Evolutionary conservation across 2,888 invertebrate genomes (phyloP), one percentile per base, ranked within the genome.

Genomic region (Idaea biselata): DNA sequence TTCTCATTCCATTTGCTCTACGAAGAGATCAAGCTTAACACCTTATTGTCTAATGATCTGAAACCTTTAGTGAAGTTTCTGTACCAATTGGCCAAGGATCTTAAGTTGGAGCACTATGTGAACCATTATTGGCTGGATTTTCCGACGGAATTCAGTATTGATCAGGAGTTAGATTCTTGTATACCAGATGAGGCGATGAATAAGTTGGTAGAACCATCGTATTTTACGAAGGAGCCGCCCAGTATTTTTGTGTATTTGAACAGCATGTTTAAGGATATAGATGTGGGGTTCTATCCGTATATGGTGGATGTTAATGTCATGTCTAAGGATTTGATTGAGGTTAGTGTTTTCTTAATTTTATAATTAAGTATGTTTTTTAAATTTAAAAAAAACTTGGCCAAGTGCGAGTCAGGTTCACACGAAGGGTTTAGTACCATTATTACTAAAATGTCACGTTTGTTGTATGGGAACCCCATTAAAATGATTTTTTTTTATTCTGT

Each of bases 71-170:
- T 95, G 0, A 79, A 89, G 69, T 94, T 98, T 63, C 85, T 98
- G 53, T 95, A 96, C 78, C 96, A 96, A 78, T 81, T 98, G 56
- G 94, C 97, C 0, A 93, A 93, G 56, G 97, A 98, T 87, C 93
- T 98, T 74, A 94, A 94, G 63, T 89, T 97, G 62, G 89, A 94
- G 1, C 87, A 93, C 31, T 98, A 97, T 75, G 93, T 94, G 1
- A 94, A 96, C 71, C 96, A 97, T 83, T 99, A 99, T 81, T 96
- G 97, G 93, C 88, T 96, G 69, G 98, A 98, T 87, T 97, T 95
- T 77, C 98, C 98, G 0, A 83, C 89, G 1, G 87, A 94, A 11
- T 94, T 94, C 70, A 78, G 81, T 17, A 73, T 93, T 59, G 89
- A 88, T 59, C 78, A 76, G 2, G 85, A 83, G 7, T 74, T 70